Base-by-base conservation (phyloP, 2,888 invertebrate species). In the Drosophila multiciliata region DNA sequence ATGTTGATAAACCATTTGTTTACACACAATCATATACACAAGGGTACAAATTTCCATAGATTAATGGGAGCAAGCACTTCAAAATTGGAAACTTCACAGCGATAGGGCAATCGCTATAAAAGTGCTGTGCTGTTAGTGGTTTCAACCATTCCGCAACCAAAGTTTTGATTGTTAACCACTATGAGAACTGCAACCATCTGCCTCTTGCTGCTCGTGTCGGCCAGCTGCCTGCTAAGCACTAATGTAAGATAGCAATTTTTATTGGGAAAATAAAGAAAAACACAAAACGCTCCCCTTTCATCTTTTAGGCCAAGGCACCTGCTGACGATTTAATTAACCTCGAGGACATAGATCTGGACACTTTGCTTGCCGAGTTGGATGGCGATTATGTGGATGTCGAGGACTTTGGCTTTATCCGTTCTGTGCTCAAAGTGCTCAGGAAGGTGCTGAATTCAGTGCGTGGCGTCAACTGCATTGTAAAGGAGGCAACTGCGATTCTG, bases 141-240 rank as follows among this genome's bases (percentile, higher is more conserved):
- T 20, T 26, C 62, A 20, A 64, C 58, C 61, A 78, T 64, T 64
- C 64, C 23, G n/a, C 17, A 36, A 50, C 8, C 35, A 29, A 23
- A 17, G 38, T 48, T 63, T 49, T 42, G 48, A 70, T 57, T 60
- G 59, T 42, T 26, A 50, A 58, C 38, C 66, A 82, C 70, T 52
- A 83, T 83, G 83, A 87, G 64, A 72, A 61, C 61, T 23, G 62
- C 70, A 42, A 76, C 68, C 6, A 50, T 83, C 23, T 82, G 80
- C 42, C 70, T 83, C 2, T 38, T 88, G 67, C 61, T 83, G 35
- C 20, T 67, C 62, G 66, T 68, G 7, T 54, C 72, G 2, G 83
- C 66, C 66, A 64, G 83, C 69, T 87, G 76, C 66, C 61, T 87
- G 52, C 73, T 83, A 36, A 53, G 61, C 83, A 42, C 52, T 29